Conservation (phyloP, 2,888 invertebrate species). For the Beris chalybata region DNA sequence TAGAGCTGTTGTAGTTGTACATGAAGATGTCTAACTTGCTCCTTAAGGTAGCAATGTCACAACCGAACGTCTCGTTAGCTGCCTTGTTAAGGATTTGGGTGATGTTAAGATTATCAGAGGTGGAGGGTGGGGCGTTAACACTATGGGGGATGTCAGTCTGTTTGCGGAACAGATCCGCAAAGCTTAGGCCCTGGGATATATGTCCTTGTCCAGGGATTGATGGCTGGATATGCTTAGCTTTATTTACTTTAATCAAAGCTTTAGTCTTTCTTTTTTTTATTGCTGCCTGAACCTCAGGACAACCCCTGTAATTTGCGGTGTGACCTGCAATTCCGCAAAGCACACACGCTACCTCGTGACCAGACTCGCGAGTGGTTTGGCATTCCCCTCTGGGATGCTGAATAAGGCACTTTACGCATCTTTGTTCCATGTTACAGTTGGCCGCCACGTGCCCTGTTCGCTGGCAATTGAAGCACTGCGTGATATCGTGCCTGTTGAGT, state of each 20-base stretch:
- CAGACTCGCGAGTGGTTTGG: not conserved
- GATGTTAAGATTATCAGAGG: no score
- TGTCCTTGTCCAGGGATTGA: no score
- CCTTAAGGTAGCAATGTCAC: not conserved
- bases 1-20: not conserved
- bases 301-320: not conserved
- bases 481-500: not conserved
- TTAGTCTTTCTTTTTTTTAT: not conserved
- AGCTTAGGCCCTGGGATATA: no score
- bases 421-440: not conserved
- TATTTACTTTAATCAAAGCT: no score
- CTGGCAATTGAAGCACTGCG: conserved; percentile 3
- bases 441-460: not conserved
- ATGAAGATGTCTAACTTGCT: not conserved
- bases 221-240: no score
- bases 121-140: no score
- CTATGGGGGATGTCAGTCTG: no score
- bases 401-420: not conserved
- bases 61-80: not conserved
- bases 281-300: not conserved
- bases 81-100: not conserved
- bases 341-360: not conserved
- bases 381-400: not conserved
- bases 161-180: no score
- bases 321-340: not conserved